Evolutionary conservation across 2,888 invertebrate species (phyloP).

Genomic region (Aporophyla nigra): DNA sequence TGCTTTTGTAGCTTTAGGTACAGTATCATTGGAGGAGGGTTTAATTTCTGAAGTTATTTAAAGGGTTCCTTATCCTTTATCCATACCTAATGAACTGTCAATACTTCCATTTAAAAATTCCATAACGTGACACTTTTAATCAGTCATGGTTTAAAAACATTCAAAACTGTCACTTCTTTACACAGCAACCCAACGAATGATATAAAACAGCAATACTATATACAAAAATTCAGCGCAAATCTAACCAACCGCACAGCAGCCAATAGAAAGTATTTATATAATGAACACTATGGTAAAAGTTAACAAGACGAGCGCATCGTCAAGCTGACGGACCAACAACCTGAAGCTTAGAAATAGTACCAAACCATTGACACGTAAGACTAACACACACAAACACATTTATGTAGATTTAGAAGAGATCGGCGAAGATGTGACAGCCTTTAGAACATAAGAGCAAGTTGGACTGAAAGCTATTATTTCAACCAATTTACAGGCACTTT

Average conservation of each 20-base stretch:
- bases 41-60: no score
- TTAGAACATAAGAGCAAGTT: background rate
- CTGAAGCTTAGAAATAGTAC: conserved; percentile 60
- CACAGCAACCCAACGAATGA: no score
- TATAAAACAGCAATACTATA: no score
- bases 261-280: conserved; percentile 54
- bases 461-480: background rate
- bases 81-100: no score
- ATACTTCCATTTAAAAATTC: no score
- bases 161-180: no score
- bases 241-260: conserved; percentile 29
- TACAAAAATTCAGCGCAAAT: background rate
- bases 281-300: conserved; percentile 57
- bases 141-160: no score
- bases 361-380: conserved; percentile 58
- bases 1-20: no score
- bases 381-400: conserved; percentile 52
- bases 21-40: no score
- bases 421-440: background rate
- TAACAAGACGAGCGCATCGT: conserved; percentile 61
- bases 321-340: conserved; percentile 60
- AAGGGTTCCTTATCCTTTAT: no score
- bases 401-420: background rate
- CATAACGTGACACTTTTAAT: no score
- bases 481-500: no score